phyloP scores from a whole-genome alignment of 2,888 invertebrate species.

The Leptinotarsa peninsularis region DNA sequence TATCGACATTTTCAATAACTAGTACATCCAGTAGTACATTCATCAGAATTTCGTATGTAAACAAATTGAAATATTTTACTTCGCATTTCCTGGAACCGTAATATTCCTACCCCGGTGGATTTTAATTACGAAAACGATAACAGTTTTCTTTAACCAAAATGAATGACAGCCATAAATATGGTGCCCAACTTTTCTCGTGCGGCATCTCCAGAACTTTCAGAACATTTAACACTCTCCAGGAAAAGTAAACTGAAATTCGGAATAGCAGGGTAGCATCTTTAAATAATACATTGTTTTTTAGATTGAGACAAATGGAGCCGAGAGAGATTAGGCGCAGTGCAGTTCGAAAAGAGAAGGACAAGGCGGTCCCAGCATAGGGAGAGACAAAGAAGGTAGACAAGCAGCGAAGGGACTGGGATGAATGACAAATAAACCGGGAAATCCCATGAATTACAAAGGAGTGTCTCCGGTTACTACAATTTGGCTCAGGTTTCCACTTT shows the following conservation, averaged over 20 bases:
- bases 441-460: slow-evolving; percentile 68
- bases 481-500: slow-evolving; percentile 58
- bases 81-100: neutral
- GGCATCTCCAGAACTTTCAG: slow-evolving; percentile 39
- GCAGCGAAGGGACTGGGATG: slow-evolving; percentile 63
- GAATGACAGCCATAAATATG: slow-evolving; percentile 34
- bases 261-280: slow-evolving; percentile 57
- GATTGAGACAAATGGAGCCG: slow-evolving; percentile 67
- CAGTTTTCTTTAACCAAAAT: slow-evolving; percentile 31
- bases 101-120: slow-evolving; percentile 12
- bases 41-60: too few relatives aligned
- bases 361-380: neutral
- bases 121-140: slow-evolving; percentile 28
- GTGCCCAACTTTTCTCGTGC: slow-evolving; percentile 28
- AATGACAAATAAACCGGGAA: slow-evolving; percentile 67
- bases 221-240: slow-evolving; percentile 47
- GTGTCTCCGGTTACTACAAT: slow-evolving; percentile 65
- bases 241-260: slow-evolving; percentile 53
- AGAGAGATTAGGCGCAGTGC: slow-evolving; percentile 63
- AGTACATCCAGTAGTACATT: too few relatives aligned
- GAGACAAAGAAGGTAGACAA: slow-evolving; percentile 53
- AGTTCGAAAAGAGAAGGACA: slow-evolving; percentile 36
- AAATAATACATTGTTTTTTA: slow-evolving; percentile 67
- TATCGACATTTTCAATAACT: too few relatives aligned
- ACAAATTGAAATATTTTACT: neutral